Percentiles rank a stretch among this genome's conserved stretches.
Conservation (phyloP, 2,888 invertebrate species). For the Dasypolia templi region DNA sequence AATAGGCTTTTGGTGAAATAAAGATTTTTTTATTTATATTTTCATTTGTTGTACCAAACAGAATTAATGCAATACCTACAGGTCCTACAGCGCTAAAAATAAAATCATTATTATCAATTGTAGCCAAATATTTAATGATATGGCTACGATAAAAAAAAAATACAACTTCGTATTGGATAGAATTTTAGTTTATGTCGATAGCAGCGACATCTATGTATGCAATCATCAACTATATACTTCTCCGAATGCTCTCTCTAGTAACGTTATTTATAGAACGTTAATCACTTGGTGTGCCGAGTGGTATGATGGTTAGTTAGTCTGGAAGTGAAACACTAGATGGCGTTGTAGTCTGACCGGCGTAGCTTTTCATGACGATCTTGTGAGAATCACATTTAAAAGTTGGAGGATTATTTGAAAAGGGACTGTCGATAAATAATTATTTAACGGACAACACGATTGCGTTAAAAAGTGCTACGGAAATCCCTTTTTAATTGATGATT, state of each 20-base stretch:
- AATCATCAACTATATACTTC: not conserved
- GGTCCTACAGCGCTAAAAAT: conserved; percentile 28
- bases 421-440: too few relatives aligned
- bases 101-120: not conserved
- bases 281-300: not conserved
- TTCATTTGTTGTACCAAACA: conserved; percentile 1
- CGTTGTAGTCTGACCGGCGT: not conserved
- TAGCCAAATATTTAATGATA: conserved; percentile 21
- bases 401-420: not conserved
- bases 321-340: conserved; percentile 28
- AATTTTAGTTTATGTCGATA: not conserved
- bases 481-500: not conserved
- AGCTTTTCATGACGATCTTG: too few relatives aligned
- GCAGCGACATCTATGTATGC: conserved; percentile 42
- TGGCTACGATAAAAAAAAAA: not conserved
- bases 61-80: conserved; percentile 13
- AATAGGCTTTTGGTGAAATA: too few relatives aligned
- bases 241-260: not conserved
- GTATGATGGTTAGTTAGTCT: conserved; percentile 2
- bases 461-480: not conserved
- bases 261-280: too few relatives aligned
- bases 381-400: not conserved
- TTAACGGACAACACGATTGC: not conserved
- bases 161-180: not conserved
- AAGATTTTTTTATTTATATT: too few relatives aligned